Evolutionary conservation across 2,888 invertebrate genomes (phyloP).

Genomic region (Ditula angustiorana): DNA sequence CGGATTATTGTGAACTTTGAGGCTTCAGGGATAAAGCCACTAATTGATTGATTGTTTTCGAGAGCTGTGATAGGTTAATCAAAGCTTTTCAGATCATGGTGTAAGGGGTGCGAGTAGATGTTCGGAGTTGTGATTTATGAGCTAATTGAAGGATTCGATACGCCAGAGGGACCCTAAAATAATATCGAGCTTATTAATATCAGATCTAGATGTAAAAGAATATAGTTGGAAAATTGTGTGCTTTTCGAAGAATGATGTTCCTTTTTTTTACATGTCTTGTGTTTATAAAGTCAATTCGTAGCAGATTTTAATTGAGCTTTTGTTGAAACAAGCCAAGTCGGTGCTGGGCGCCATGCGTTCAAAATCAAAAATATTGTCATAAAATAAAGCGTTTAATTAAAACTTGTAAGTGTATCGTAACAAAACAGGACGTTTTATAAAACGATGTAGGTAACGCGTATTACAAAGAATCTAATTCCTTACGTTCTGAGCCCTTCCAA

Average conservation of each 20-base stretch:
- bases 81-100: conserved; percentile 31
- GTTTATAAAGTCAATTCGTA: not conserved
- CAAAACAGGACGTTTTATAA: not conserved
- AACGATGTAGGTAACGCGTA: too few species aligned
- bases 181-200: not conserved
- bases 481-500: too few species aligned
- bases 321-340: too few species aligned
- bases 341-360: too few species aligned
- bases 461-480: too few species aligned
- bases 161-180: not conserved
- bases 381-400: too few species aligned
- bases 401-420: not conserved
- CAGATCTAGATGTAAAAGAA: not conserved
- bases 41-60: conserved; percentile 36
- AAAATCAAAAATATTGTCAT: too few species aligned
- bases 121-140: conserved; percentile 27
- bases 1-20: conserved; percentile 35
- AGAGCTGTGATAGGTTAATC: conserved; percentile 28
- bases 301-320: too few species aligned
- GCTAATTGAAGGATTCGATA: conserved; percentile 1
- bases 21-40: conserved; percentile 22
- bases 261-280: not conserved
- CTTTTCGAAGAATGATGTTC: not conserved
- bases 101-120: conserved; percentile 19
- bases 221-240: not conserved